A percentile compares a stretch with the other conserved stretches of the same genome.
Evolutionary conservation across 2,888 invertebrate species (phyloP).

Genomic region (Harpalus rubripes): DNA sequence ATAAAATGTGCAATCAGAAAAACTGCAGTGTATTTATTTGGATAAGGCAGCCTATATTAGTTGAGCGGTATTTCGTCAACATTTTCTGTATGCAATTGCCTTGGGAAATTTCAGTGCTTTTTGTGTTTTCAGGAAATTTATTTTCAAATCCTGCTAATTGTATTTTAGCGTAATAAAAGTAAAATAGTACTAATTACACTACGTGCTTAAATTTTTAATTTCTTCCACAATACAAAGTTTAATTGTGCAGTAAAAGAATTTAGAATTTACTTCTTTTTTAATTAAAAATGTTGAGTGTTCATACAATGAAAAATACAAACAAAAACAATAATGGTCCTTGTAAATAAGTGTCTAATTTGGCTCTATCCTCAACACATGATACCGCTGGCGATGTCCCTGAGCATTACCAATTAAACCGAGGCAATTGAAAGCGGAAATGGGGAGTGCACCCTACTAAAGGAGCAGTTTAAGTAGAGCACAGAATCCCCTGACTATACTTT

Average conservation of each 20-base stretch:
- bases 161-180: constrained; percentile 31
- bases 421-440: constrained; percentile 56
- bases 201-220: constrained; percentile 50
- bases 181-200: constrained; percentile 32
- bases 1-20: too few relatives aligned
- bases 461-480: neutral
- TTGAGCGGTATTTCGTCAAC: too few relatives aligned
- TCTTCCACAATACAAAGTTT: constrained; percentile 25
- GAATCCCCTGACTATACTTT: constrained; percentile 20
- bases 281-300: constrained; percentile 48
- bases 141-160: constrained; percentile 12
- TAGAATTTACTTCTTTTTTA: constrained; percentile 44
- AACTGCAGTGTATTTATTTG: too few relatives aligned
- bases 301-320: constrained; percentile 53
- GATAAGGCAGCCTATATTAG: too few relatives aligned
- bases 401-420: constrained; percentile 53
- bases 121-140: constrained; percentile 4
- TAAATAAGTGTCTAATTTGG: constrained; percentile 52
- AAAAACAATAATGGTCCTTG: constrained; percentile 40
- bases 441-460: constrained; percentile 34
- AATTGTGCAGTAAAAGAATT: constrained; percentile 45
- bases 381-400: constrained; percentile 39
- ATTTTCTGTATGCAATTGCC: too few relatives aligned
- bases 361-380: constrained; percentile 60
- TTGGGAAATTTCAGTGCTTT: neutral